phyloP scores from a whole-genome alignment of 2,797 vertebrate species.

The Acanthiza pusilla region DNA sequence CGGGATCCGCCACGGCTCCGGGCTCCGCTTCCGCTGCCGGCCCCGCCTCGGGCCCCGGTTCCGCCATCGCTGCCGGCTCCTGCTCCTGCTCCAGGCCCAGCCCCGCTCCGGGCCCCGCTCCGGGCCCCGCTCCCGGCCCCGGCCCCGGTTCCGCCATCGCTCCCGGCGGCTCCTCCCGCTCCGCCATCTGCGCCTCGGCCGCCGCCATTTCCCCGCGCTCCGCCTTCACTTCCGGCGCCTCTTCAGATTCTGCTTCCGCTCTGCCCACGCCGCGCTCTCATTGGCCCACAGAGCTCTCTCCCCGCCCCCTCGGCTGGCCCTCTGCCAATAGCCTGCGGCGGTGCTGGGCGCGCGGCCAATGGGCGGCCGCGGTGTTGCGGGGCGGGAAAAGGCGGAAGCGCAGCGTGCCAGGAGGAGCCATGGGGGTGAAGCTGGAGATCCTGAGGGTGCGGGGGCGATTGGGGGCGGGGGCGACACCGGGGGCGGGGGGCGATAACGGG shows the following conservation, averaged over 20 bases:
- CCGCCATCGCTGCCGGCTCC: accelerated
- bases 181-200: not conserved
- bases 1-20: not conserved
- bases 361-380: not conserved
- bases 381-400: not conserved
- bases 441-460: not conserved
- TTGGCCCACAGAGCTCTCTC: accelerated
- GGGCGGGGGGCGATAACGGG: too few species aligned
- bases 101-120: not conserved
- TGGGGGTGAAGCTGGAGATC: not conserved
- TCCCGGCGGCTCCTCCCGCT: not conserved
- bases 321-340: not conserved
- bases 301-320: accelerated
- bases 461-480: too few species aligned
- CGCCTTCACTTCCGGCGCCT: not conserved
- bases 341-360: not conserved
- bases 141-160: too few species aligned
- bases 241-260: too few species aligned
- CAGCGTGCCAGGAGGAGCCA: not conserved
- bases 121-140: not conserved
- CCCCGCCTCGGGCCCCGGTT: too few species aligned
- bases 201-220: not conserved
- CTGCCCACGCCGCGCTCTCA: not conserved
- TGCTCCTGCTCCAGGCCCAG: not conserved
- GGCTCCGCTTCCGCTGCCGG: not conserved